Percentiles rank a stretch among this genome's conserved stretches.
Evolutionary conservation across 1,140 invertebrate genomes (phyloP).

Genomic region (Drosophila rhopaloa): DNA sequence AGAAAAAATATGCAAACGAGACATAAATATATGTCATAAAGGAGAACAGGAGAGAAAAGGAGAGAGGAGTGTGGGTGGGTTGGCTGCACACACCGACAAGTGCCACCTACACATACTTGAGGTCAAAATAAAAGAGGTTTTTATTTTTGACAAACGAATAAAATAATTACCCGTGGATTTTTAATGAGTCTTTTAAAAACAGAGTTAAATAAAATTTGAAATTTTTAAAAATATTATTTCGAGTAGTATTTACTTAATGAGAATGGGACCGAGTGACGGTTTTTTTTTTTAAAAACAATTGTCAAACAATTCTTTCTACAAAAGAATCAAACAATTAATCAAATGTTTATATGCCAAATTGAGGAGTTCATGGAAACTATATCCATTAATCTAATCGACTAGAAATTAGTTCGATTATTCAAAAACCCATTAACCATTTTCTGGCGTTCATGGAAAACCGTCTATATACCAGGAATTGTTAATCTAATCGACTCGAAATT

Average conservation of each 20-base stretch:
- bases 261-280: too few species aligned
- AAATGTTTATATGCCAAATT: too few species aligned
- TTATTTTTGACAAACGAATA: not conserved
- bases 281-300: too few species aligned
- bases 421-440: constrained; percentile 25
- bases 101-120: not conserved
- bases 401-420: constrained; percentile 12
- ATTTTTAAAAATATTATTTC: too few species aligned
- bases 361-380: constrained; percentile 6
- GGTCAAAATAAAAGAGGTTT: not conserved
- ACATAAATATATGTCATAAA: constrained; percentile 22
- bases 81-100: too few species aligned
- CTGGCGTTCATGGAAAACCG: constrained; percentile 13
- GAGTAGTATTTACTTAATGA: too few species aligned
- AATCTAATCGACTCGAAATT: constrained; percentile 13
- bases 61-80: not conserved
- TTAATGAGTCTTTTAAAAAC: too few species aligned
- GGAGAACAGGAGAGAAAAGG: not conserved
- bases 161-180: too few species aligned
- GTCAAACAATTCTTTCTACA: too few species aligned
- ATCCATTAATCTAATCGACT: constrained; percentile 22
- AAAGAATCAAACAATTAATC: not conserved
- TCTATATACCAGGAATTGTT: not conserved
- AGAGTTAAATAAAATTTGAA: too few species aligned
- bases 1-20: constrained; percentile 41